Evolutionary conservation across 1,140 invertebrate genomes (phyloP).

Genomic region (Watersipora subatra): DNA sequence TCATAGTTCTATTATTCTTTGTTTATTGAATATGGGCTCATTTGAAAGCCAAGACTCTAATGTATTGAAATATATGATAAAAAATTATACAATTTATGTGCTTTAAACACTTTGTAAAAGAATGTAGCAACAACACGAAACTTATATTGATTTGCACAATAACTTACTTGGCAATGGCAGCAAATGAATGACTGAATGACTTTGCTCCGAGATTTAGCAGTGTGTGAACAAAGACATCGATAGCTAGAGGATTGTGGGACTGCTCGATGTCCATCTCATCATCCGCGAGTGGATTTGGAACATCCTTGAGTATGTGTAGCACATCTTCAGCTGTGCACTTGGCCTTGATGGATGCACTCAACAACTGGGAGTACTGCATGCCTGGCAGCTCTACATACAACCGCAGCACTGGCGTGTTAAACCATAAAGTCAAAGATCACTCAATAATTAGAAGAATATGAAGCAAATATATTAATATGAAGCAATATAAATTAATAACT

Average conservation of each 20-base stretch:
- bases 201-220: constrained; percentile 83
- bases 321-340: constrained; percentile 82
- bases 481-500: no score
- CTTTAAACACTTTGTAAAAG: no score
- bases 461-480: no score
- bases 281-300: constrained; percentile 40
- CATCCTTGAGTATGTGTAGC: constrained; percentile 67
- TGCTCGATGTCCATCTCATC: constrained; percentile 25
- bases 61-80: no score
- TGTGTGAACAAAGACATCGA: constrained; percentile 91
- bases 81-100: no score
- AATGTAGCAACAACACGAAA: no score
- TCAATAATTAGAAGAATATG: no score
- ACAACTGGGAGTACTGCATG: constrained; percentile 63
- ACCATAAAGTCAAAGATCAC: not conserved
- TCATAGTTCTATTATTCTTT: no score
- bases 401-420: constrained; percentile 8
- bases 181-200: constrained; percentile 94
- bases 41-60: no score
- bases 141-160: not conserved
- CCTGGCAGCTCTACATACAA: constrained; percentile 57
- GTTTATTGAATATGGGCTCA: no score
- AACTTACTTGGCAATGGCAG: constrained; percentile 74
- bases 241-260: constrained; percentile 66
- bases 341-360: constrained; percentile 69